These are phyloP conservation scores for Rhinoraja longicauda DNA, from an alignment of 2,797 vertebrate genomes.

Conservation along the genomic window DNA sequence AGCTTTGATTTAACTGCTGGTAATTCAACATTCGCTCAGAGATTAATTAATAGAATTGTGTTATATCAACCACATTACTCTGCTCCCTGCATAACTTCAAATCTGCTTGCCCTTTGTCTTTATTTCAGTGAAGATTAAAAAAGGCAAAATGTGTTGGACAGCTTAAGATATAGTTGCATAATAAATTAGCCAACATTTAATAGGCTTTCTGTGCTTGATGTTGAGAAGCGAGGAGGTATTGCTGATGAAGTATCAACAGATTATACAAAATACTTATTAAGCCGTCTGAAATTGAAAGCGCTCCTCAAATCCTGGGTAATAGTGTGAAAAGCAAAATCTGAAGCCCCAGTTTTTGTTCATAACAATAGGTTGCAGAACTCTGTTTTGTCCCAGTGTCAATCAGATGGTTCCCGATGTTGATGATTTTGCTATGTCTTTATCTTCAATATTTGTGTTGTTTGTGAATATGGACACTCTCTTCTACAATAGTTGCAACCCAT, in stretches of 20 bases:
- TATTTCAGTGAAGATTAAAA: not conserved
- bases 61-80: not conserved
- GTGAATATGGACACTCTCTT: not conserved
- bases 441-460: not conserved
- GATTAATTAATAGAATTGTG: not conserved
- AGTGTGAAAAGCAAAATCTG: not conserved
- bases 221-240: not conserved
- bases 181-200: not conserved
- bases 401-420: not conserved
- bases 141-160: not conserved
- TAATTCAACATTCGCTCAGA: not conserved
- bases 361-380: not conserved
- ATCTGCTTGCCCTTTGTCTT: not conserved
- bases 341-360: not conserved
- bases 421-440: not conserved
- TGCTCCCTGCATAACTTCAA: not conserved
- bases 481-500: not conserved
- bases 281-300: not conserved
- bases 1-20: not conserved
- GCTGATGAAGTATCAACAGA: constrained; percentile 2
- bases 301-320: not conserved
- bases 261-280: not conserved
- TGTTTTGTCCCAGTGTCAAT: not conserved
- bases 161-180: not conserved
- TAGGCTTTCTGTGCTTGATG: not conserved